Evolutionary conservation across 2,888 invertebrate species (phyloP).

Genomic region (Stegana nigrithorax): DNA sequence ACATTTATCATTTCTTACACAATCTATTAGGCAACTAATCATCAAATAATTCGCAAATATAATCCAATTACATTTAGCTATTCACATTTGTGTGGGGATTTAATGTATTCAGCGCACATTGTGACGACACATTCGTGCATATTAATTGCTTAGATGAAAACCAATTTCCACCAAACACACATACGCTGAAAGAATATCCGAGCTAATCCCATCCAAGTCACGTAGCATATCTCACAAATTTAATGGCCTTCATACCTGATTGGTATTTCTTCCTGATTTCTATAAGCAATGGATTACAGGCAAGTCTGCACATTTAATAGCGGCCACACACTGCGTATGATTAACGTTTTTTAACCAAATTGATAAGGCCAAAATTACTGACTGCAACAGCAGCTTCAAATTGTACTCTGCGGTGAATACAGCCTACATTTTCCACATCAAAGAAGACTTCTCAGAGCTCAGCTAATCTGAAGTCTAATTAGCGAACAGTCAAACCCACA

Average conservation of each 20-base stretch:
- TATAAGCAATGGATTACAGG: background rate
- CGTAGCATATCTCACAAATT: slow-evolving; percentile 12
- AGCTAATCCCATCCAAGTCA: background rate
- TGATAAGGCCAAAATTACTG: no score
- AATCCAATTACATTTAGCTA: slow-evolving; percentile 5
- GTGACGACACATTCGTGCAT: slow-evolving; percentile 1
- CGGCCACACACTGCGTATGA: slow-evolving; percentile 2
- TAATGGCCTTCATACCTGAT: slow-evolving; percentile 2
- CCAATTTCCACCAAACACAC: slow-evolving; percentile 2
- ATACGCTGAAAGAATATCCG: background rate
- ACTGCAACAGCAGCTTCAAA: slow-evolving; percentile 11
- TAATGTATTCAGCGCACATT: slow-evolving; percentile 11
- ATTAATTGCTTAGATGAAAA: background rate
- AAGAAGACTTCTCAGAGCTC: background rate
- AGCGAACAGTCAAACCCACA: slow-evolving; percentile 6
- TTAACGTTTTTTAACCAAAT: slow-evolving; percentile 1
- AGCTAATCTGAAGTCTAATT: slow-evolving; percentile 3
- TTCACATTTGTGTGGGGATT: no score
- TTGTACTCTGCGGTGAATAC: background rate
- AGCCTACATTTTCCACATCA: background rate
- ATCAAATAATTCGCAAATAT: slow-evolving; percentile 13
- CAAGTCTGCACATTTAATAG: background rate
- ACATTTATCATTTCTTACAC: slow-evolving; percentile 9
- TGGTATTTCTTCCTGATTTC: background rate
- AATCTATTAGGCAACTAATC: slow-evolving; percentile 18